Base-by-base conservation (phyloP, 2,888 invertebrate species). In the Caenorhabditis imperialis region DNA sequence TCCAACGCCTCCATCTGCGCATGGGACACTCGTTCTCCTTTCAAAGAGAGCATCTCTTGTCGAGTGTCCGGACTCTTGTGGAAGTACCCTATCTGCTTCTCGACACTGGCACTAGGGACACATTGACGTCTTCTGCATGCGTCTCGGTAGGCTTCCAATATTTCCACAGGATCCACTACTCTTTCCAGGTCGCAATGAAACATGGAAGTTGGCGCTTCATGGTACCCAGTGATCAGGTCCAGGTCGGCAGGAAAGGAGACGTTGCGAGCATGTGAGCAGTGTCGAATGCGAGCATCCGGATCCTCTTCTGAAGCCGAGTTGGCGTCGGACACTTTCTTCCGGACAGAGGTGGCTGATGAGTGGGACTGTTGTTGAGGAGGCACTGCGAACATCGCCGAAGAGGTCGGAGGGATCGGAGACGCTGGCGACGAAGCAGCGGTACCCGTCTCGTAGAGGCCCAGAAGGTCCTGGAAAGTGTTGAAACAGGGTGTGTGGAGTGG, bases 1-100 rank as follows among this genome's bases (percentile, higher is more conserved):
- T 95, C 95, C 54, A 95, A 89, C 16, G 94, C 92, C 90, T 95
- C 94, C 88, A 92, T 92, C 77, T 92, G 92, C 67, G 92, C 91
- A 77, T 92, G 89, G 75, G 92, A 91, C 74, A 93, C 89, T 77
- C 91, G 90, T 78, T 92, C 91, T 72, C 92, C 92, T 89, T 80
- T 79, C 40, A 79, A 57, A 6, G 70, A 75, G 22, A 84, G 51
- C 6, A 61, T 27, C 44, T 81, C 82, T 50, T 83, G 84, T 12
- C 82, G 72, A 2, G 76, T 78, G 16, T 61, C 62, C 3, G 79
- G 57, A 35, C 71, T 69, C 23, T 73, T 74, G 48, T 84, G 84
- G 57, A 84, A 80, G 38, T 69, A 75, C 65, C 72, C 70, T 40
- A 85, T 84, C 53, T 85, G 85, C 44, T 69, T 72, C 44, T 81